These are phyloP conservation scores for Apocrypta bakeri DNA, from an alignment of 1,140 invertebrate genomes.

Conservation along the genomic window DNA sequence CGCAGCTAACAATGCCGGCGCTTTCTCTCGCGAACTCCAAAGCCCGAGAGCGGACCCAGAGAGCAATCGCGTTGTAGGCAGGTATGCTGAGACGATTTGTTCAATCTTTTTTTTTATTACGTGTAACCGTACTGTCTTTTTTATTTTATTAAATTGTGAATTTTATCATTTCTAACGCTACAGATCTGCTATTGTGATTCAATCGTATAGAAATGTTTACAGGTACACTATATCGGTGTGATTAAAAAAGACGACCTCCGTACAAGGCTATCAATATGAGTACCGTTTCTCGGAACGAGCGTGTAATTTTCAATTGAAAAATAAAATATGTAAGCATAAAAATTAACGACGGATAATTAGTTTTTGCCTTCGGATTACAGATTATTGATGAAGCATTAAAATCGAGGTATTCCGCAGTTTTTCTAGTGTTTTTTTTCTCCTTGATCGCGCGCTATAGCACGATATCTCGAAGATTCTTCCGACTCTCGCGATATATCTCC, in stretches of 20 bases:
- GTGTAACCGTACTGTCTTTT: not conserved
- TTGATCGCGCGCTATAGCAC: not conserved
- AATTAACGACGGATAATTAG: not conserved
- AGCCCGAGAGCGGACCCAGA: not conserved
- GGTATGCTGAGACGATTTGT: conserved; percentile 4
- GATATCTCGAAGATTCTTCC: not conserved
- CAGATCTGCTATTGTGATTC: too few species aligned
- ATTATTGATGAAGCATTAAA: not conserved
- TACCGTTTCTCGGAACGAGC: too few species aligned
- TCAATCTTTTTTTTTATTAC: not conserved
- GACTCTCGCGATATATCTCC: not conserved
- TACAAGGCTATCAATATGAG: too few species aligned
- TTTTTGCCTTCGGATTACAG: not conserved
- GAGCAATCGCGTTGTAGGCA: conserved; percentile 12
- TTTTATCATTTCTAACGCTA: too few species aligned
- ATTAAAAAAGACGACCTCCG: too few species aligned
- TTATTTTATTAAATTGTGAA: too few species aligned
- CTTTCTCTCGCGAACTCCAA: conserved; percentile 8
- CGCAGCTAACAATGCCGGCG: conserved; percentile 29
- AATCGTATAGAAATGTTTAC: too few species aligned
- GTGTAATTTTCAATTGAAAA: too few species aligned
- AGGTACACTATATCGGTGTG: too few species aligned
- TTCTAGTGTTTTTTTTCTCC: not conserved
- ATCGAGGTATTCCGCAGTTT: not conserved
- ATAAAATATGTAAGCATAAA: not conserved